A percentile compares a stretch with the other conserved stretches of the same genome.
Evolutionary conservation across 2,113 vertebrate genomes (phyloP).

Genomic region (Balaenoptera acutorostrata): DNA sequence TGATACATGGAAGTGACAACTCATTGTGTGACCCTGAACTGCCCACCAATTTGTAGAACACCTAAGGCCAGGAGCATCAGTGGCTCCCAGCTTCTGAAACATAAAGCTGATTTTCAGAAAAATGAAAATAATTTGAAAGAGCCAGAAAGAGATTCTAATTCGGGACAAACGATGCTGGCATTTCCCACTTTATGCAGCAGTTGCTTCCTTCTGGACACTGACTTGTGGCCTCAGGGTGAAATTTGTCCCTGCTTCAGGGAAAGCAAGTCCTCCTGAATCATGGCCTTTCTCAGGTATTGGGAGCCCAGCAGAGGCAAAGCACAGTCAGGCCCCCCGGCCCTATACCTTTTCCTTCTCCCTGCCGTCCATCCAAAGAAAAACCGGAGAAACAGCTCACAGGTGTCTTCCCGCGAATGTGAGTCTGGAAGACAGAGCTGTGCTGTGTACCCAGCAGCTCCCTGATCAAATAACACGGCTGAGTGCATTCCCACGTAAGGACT

Average conservation of each 20-base stretch:
- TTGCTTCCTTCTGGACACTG: not conserved
- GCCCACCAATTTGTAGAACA: not conserved
- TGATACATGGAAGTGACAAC: not conserved
- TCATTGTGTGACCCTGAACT: not conserved
- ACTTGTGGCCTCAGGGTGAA: too few relatives aligned
- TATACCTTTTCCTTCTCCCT: too few relatives aligned
- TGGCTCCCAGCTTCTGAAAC: not conserved
- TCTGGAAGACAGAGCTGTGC: not conserved
- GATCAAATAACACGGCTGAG: not conserved
- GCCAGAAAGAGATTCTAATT: not conserved
- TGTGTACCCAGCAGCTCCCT: not conserved
- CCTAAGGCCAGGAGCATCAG: not conserved
- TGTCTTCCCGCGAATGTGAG: not conserved
- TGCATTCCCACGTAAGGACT: accelerated
- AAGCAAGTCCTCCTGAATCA: not conserved
- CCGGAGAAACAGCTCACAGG: accelerated
- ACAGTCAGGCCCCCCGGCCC: accelerated
- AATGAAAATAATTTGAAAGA: not conserved
- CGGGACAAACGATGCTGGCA: accelerated
- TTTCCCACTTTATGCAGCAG: not conserved
- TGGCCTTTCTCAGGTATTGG: not conserved
- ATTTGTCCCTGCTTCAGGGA: not conserved
- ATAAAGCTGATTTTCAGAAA: not conserved
- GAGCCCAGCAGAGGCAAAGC: not conserved
- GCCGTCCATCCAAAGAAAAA: not conserved